Evolutionary conservation across 1,140 invertebrate species (phyloP), one percentile per base, ranked within the genome.

Genomic region (Eufriesea mexicana): DNA sequence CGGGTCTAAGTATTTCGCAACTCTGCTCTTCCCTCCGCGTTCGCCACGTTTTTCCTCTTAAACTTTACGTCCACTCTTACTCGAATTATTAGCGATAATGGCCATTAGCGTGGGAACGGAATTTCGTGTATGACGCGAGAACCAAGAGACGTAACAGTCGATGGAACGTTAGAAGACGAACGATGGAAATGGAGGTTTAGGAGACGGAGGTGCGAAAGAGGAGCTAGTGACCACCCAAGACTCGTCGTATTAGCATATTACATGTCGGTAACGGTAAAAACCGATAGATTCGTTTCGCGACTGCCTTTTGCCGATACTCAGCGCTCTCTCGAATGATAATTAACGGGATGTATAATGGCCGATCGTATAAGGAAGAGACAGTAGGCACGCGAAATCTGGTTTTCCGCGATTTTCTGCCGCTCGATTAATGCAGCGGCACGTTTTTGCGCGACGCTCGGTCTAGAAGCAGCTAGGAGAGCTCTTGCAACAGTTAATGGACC

Each of bases 351-450:
- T 57, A 28, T 70, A 55, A 55, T 62, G 54, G 12, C 14, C 42
- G 51, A 9, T 8, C 72, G 18, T 20, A 42, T 61, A 61, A 71
- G 67, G 66, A 47, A n/a, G 45, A 61, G 7, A 35, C 7, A 16
- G 47, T 35, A 51, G 57, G n/a, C 35, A 67, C 59, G 83, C 23
- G 59, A 84, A 72, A 62, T 80, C 64, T 84, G 42, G 35, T 61
- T 85, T 80, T 70, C 49, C 51, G 9, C 57, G 42, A 75, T 49
- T 59, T 74, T 57, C 78, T 55, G 5, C 4, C n/a, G 35, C 10
- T n/a, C 64, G 68, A 84, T 74, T 25, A 73, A 54, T 73, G 57
- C 83, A 54, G 55, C 47, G n/a, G 20, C 73, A 86, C 62, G 47
- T 74, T 79, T 83, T 86, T 83, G 79, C 62, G 12, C 35, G 59